Conservation (phyloP, 1,140 invertebrate genomes). For the Heliothis subflexa region DNA sequence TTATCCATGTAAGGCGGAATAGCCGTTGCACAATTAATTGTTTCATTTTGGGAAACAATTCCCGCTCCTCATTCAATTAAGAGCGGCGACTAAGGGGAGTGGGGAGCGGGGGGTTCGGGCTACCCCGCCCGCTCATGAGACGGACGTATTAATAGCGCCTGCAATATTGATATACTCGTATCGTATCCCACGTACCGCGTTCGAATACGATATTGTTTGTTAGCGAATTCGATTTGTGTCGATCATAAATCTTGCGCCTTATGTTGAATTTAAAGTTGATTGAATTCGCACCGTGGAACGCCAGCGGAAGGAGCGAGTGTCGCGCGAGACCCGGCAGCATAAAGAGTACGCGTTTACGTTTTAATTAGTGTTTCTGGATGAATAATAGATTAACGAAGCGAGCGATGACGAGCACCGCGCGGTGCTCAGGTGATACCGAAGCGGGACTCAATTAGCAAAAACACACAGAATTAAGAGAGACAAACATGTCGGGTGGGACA, state of each 20-base stretch:
- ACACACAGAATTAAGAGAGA: slow-evolving; percentile 84
- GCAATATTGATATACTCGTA: slow-evolving; percentile 86
- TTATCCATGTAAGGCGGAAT: slow-evolving; percentile 87
- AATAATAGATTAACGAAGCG: slow-evolving; percentile 71
- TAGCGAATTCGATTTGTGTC: slow-evolving; percentile 85
- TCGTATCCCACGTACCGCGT: slow-evolving; percentile 79
- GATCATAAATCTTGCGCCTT: slow-evolving; percentile 86
- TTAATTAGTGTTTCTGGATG: slow-evolving; percentile 66
- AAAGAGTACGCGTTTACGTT: slow-evolving; percentile 51
- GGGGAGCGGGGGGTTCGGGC: slow-evolving; percentile 53
- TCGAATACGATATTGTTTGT: slow-evolving; percentile 86
- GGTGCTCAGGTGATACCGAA: slow-evolving; percentile 64
- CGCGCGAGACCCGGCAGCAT: not conserved
- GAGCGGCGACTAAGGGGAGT: slow-evolving; percentile 80
- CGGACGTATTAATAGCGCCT: slow-evolving; percentile 85
- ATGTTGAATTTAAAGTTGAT: slow-evolving; percentile 83
- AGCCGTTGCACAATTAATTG: slow-evolving; percentile 87
- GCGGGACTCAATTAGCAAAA: slow-evolving; percentile 83
- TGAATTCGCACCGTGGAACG: slow-evolving; percentile 71
- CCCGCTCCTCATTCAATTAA: slow-evolving; percentile 86
- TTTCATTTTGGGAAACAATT: slow-evolving; percentile 87
- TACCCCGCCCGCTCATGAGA: slow-evolving; percentile 78
- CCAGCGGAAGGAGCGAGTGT: slow-evolving; percentile 57
- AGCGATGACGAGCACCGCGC: slow-evolving; percentile 58
- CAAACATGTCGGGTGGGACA: slow-evolving; percentile 79